Evolutionary conservation across 30 jellyfish, hydroid and myxozoan species (phyloP).

Genomic region (Euphysa ruthae): DNA sequence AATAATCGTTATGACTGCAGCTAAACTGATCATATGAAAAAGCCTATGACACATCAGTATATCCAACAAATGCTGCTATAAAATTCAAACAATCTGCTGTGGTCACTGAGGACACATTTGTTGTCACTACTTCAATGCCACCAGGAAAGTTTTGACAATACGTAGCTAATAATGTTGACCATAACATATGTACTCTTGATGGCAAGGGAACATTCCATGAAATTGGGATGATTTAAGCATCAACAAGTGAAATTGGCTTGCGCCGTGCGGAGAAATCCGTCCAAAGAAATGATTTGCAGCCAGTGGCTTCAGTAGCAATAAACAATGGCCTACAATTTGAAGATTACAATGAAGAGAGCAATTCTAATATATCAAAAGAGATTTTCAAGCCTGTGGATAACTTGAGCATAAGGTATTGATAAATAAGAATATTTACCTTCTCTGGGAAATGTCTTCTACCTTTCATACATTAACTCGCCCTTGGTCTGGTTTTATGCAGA

Average conservation of each 20-base stretch:
- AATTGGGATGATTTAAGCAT: slow-evolving; percentile 21
- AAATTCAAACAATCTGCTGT: slow-evolving; percentile 26
- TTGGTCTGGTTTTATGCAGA: slow-evolving; percentile 52
- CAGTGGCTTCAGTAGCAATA: neutral
- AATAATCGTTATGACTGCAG: slow-evolving; percentile 24
- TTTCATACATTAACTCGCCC: slow-evolving; percentile 18
- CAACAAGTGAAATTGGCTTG: neutral
- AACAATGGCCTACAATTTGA: slow-evolving; percentile 19
- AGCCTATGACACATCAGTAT: slow-evolving; percentile 13
- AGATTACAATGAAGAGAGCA: neutral
- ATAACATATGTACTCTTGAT: slow-evolving; percentile 33
- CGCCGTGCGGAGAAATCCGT: neutral
- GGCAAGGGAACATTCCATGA: slow-evolving; percentile 40
- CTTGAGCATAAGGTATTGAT: no score
- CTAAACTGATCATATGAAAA: slow-evolving; percentile 20
- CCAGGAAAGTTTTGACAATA: slow-evolving; percentile 13
- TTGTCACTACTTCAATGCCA: neutral
- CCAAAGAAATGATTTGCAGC: neutral
- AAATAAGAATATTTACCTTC: slow-evolving; percentile 11
- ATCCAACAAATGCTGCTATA: slow-evolving; percentile 21
- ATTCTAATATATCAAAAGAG: neutral
- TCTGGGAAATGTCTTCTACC: slow-evolving; percentile 19
- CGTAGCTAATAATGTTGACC: slow-evolving; percentile 41
- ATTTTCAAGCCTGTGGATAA: slow-evolving; percentile 13
- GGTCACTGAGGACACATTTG: slow-evolving; percentile 13